phyloP scores from a whole-genome alignment of 2,888 invertebrate genomes.

The Chirona hameri region DNA sequence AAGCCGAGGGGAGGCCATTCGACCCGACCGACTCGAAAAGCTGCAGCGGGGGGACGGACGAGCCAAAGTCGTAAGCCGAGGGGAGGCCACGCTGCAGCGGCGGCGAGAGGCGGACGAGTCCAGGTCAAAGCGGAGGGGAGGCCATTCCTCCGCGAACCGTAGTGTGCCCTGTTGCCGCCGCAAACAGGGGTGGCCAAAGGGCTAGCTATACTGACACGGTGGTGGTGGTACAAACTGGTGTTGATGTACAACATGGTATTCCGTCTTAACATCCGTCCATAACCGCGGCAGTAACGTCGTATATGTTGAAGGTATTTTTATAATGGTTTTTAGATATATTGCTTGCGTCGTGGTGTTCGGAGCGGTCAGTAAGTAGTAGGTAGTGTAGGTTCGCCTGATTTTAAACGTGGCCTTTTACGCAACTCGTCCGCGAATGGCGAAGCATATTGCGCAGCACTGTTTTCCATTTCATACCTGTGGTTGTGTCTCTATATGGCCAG shows the following conservation, averaged over 20 bases:
- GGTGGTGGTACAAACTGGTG: background rate
- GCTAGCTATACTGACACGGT: background rate
- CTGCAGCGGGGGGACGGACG: constrained; percentile 39
- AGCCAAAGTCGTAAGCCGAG: background rate
- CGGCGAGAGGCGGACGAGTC: background rate
- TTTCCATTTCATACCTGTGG: no score
- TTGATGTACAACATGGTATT: background rate
- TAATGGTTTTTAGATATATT: no score
- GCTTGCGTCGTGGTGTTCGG: no score
- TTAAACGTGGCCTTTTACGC: no score
- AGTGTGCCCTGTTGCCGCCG: background rate
- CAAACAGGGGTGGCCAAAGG: background rate
- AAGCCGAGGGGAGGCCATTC: background rate
- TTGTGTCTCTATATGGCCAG: no score
- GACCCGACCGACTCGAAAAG: constrained; percentile 48
- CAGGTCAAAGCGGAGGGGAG: background rate
- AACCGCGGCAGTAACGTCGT: background rate
- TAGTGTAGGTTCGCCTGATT: no score
- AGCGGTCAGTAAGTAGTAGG: no score
- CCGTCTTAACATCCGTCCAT: background rate
- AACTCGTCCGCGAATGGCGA: no score
- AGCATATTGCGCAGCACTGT: no score
- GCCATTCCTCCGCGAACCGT: background rate
- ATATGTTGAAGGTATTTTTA: no score
- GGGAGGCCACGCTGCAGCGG: background rate